phyloP scores from a whole-genome alignment of 1,140 invertebrate genomes.

The Papilio polyxenes region DNA sequence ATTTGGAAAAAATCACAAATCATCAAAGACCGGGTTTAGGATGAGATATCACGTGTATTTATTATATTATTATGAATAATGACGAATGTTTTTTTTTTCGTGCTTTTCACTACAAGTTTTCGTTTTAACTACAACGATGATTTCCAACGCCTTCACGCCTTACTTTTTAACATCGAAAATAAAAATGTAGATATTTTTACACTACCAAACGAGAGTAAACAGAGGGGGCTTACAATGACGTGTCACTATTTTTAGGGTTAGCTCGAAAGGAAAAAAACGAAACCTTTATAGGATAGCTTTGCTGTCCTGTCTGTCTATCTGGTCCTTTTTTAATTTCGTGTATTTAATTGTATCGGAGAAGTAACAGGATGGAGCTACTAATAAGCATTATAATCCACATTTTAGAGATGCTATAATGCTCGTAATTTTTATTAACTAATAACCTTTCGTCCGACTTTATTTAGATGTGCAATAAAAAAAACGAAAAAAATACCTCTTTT shows the following conservation, averaged over 20 bases:
- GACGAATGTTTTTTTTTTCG: background rate
- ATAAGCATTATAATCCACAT: too few relatives aligned
- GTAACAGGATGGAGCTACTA: too few relatives aligned
- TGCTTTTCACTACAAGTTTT: too few relatives aligned
- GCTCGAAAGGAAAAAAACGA: too few relatives aligned
- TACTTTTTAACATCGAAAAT: background rate
- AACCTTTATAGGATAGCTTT: too few relatives aligned
- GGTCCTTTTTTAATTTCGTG: too few relatives aligned
- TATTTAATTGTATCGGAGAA: too few relatives aligned
- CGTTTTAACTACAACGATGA: background rate
- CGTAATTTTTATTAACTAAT: background rate
- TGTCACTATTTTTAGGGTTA: background rate
- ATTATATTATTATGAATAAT: background rate
- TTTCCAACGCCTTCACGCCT: background rate
- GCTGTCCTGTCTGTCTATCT: too few relatives aligned
- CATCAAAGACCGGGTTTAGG: too few relatives aligned
- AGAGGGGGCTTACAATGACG: background rate
- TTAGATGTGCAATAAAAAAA: background rate
- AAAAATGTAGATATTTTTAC: background rate
- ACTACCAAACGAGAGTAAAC: background rate
- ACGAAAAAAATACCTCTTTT: background rate
- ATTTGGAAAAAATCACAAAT: too few relatives aligned
- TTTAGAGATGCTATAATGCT: too few relatives aligned
- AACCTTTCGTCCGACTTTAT: background rate
- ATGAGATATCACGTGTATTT: too few relatives aligned